These are phyloP conservation scores for Telmatochromis brachygnathus DNA, from an alignment of 2,113 vertebrate species.

Conservation along the genomic window DNA sequence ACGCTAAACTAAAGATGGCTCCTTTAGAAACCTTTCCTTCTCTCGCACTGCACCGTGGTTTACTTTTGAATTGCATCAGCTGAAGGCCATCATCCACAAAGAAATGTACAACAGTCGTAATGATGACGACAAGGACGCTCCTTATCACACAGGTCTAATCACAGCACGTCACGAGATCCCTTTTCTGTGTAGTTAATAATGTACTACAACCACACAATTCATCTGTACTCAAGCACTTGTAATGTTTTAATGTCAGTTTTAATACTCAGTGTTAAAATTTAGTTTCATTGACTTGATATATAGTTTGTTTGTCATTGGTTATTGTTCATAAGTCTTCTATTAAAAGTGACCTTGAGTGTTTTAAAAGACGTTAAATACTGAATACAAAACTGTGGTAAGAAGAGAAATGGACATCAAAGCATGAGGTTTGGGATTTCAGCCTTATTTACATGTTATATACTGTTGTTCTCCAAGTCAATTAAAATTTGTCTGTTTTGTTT, in stretches of 20 bases:
- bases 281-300: not conserved
- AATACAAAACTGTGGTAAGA: not conserved
- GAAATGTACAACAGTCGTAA: not conserved
- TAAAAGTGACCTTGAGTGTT: not conserved
- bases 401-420: not conserved
- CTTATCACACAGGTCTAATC: not conserved
- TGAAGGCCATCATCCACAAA: not conserved
- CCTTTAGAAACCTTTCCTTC: not conserved
- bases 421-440: not conserved
- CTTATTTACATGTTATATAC: not conserved
- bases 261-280: not conserved
- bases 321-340: not conserved
- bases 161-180: not conserved
- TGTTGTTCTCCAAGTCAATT: not conserved
- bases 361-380: not conserved
- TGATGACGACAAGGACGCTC: not conserved
- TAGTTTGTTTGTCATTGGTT: not conserved
- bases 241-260: not conserved
- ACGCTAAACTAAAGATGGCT: not conserved
- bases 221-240: not conserved
- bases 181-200: not conserved
- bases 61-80: not conserved
- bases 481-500: accelerated
- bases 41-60: accelerated
- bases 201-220: not conserved